A percentile compares a stretch with the other conserved stretches of the same genome.
Conservation (phyloP, 2,888 invertebrate species). For the Trissoscelio sp. region DNA sequence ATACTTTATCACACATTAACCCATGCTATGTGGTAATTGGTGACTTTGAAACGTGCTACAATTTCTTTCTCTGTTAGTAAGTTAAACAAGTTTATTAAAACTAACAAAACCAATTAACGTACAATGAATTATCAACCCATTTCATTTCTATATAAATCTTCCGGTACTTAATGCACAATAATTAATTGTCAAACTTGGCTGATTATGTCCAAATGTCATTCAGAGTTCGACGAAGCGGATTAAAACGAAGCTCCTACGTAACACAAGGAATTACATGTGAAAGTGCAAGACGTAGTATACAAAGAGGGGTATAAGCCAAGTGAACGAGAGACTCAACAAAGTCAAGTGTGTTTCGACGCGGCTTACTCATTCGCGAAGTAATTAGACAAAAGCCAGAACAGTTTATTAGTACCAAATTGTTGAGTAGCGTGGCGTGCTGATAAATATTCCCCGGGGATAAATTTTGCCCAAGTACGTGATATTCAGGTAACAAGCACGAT, state of each 20-base stretch:
- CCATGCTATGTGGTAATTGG: no score
- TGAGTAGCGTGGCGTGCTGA: slow-evolving; percentile 70
- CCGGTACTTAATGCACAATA: not conserved
- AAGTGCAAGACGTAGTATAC: not conserved
- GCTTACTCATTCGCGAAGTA: slow-evolving; percentile 74
- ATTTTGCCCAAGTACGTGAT: slow-evolving; percentile 71
- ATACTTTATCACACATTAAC: no score
- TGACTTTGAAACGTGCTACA: no score
- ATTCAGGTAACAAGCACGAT: slow-evolving; percentile 33
- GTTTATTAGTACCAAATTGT: slow-evolving; percentile 79
- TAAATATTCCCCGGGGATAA: slow-evolving; percentile 76
- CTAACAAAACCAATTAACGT: no score
- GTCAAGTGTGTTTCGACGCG: slow-evolving; percentile 64
- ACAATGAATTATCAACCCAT: no score
- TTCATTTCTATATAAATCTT: no score
- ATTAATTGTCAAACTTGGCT: not conserved
- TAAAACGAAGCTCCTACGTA: slow-evolving; percentile 13
- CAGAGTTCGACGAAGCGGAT: slow-evolving; percentile 11
- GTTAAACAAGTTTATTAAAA: no score
- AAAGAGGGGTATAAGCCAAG: slow-evolving; percentile 15
- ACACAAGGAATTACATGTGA: not conserved
- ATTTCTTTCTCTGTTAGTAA: no score
- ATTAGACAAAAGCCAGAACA: slow-evolving; percentile 76
- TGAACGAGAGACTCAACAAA: slow-evolving; percentile 31
- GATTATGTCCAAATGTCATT: not conserved